Percentiles rank a stretch among this genome's conserved stretches.
phyloP scores from a whole-genome alignment of 2,113 vertebrate species.

The Xyliphius kryptos region DNA sequence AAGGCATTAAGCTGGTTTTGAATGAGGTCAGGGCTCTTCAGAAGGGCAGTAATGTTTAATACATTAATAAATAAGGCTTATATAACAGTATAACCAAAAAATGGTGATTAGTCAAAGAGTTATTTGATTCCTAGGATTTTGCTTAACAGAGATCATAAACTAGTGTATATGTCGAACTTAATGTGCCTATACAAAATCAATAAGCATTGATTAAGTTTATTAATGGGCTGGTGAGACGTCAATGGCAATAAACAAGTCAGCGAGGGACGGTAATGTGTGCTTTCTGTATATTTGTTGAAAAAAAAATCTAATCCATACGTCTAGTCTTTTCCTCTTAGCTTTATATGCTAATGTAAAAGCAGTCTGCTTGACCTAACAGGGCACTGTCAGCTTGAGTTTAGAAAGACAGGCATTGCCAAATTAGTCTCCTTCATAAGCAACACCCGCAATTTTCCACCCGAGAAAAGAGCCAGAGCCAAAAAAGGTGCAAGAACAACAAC shows the following conservation, averaged over 20 bases:
- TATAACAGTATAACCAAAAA: too few species aligned
- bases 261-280: too few species aligned
- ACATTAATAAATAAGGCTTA: not conserved
- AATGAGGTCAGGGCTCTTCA: not conserved
- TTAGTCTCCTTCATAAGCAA: constrained; percentile 52
- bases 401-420: constrained; percentile 58
- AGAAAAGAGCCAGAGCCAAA: constrained; percentile 18
- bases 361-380: constrained; percentile 52
- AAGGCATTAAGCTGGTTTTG: not conserved
- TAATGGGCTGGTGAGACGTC: constrained; percentile 15
- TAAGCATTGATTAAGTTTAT: constrained; percentile 22
- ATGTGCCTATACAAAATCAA: constrained; percentile 17
- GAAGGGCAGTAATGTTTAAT: not conserved
- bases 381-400: constrained; percentile 64
- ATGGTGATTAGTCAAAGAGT: too few species aligned
- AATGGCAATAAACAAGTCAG: constrained; percentile 11
- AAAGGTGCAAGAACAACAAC: constrained; percentile 59
- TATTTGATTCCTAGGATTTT: not conserved
- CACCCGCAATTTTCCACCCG: constrained; percentile 39
- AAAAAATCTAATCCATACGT: not conserved
- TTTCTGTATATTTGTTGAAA: too few species aligned
- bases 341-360: constrained; percentile 59
- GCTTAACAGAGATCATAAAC: not conserved
- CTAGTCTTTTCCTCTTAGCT: constrained; percentile 48
- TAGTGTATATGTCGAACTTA: constrained; percentile 6